phyloP scores from a whole-genome alignment of 2,797 vertebrate species.

The Amniataba percoides region DNA sequence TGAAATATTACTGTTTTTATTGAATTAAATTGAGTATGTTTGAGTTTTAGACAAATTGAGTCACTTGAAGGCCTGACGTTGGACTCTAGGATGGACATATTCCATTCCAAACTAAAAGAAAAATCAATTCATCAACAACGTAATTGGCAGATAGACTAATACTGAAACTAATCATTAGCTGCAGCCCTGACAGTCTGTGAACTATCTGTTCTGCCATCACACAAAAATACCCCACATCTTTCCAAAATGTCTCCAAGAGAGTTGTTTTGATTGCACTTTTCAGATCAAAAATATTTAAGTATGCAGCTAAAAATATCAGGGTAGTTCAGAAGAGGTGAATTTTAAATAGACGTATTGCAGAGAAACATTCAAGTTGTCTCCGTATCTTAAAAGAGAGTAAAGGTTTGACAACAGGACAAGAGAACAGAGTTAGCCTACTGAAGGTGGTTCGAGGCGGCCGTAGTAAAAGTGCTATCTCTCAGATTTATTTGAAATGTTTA shows the following conservation, averaged over 20 bases:
- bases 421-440: not conserved
- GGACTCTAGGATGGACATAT: not conserved
- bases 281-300: slow-evolving; percentile 4
- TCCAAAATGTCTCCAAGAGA: not conserved
- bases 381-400: not conserved
- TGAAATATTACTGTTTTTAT: not conserved
- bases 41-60: not conserved
- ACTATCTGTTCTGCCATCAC: not conserved
- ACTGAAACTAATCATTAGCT: not conserved
- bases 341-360: slow-evolving; percentile 8
- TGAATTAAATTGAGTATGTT: not conserved
- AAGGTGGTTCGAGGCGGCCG: not conserved
- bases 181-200: not conserved
- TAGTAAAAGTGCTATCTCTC: not conserved
- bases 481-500: slow-evolving; percentile 2
- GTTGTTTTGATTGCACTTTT: not conserved
- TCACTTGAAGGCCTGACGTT: not conserved
- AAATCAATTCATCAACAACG: not conserved
- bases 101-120: not conserved
- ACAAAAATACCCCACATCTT: not conserved
- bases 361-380: slow-evolving; percentile 20
- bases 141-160: not conserved
- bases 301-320: not conserved
- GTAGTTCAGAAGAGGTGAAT: not conserved
- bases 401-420: not conserved